These are phyloP conservation scores for Clarias pachynema DNA, from an alignment of 2,797 vertebrate genomes.

Conservation along the genomic window DNA sequence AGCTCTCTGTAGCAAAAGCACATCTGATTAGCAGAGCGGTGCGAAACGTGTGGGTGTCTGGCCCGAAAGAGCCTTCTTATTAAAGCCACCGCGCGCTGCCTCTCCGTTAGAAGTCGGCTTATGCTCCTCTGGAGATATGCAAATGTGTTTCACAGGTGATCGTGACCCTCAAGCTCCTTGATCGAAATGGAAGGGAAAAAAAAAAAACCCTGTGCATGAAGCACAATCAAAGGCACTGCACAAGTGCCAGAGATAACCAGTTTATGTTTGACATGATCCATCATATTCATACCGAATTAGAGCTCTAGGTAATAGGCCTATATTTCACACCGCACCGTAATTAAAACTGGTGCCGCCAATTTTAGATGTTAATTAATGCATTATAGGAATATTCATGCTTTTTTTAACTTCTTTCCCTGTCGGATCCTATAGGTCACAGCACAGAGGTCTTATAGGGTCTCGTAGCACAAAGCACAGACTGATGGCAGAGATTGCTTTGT, in stretches of 20 bases:
- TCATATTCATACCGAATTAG: slow-evolving; percentile 56
- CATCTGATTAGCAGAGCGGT: slow-evolving; percentile 56
- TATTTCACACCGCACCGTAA: slow-evolving; percentile 66
- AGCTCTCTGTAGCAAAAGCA: slow-evolving; percentile 53
- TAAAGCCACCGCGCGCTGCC: slow-evolving; percentile 40
- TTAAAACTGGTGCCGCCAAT: slow-evolving; percentile 76
- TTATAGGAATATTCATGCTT: slow-evolving; percentile 78
- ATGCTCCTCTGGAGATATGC: slow-evolving; percentile 27
- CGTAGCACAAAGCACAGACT: neutral
- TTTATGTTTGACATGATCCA: slow-evolving; percentile 54
- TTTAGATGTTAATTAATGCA: slow-evolving; percentile 82
- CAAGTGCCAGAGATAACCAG: slow-evolving; percentile 30
- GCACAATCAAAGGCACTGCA: slow-evolving; percentile 20
- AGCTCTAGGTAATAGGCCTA: slow-evolving; percentile 50
- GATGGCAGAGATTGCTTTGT: neutral
- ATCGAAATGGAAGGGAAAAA: neutral
- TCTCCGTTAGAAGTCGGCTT: slow-evolving; percentile 44
- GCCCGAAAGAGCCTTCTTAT: slow-evolving; percentile 47
- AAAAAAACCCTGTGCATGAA: neutral
- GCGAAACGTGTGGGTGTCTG: slow-evolving; percentile 57
- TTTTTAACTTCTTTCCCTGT: neutral
- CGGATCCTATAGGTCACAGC: slow-evolving; percentile 63
- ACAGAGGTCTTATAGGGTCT: too few relatives aligned
- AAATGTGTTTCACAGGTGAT: slow-evolving; percentile 26
- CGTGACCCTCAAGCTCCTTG: slow-evolving; percentile 29